Evolutionary conservation across 1,140 invertebrate genomes (phyloP).

Genomic region (Teleopsis dalmanni): DNA sequence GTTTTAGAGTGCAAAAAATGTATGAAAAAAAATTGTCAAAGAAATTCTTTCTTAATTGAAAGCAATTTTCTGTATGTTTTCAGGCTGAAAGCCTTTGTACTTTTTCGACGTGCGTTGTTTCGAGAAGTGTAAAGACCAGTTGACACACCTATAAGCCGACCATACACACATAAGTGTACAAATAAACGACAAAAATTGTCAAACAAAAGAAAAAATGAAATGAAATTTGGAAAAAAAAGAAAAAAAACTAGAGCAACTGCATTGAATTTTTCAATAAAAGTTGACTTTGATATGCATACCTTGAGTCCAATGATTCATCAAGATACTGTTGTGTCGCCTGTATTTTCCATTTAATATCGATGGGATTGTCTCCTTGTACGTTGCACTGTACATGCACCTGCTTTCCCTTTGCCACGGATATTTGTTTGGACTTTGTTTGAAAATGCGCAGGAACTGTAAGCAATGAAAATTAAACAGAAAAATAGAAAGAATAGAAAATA

Average conservation of each 20-base stretch:
- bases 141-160: no score
- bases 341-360: conserved; percentile 76
- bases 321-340: conserved; percentile 53
- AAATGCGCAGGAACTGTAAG: conserved; percentile 72
- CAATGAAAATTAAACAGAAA: conserved; percentile 10
- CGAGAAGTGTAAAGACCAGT: no score
- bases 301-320: conserved; percentile 58
- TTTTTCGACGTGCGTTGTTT: no score
- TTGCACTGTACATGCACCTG: conserved; percentile 77
- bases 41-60: no score
- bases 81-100: no score
- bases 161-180: no score
- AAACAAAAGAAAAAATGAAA: no score
- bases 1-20: no score
- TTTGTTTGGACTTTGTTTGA: conserved; percentile 66
- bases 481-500: background rate
- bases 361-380: conserved; percentile 79
- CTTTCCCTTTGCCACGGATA: conserved; percentile 65
- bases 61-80: no score
- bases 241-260: conserved; percentile 5
- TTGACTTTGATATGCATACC: conserved; percentile 40
- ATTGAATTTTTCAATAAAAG: background rate
- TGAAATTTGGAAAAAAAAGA: no score
- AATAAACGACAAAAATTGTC: no score
- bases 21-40: no score